A percentile compares a stretch with the other conserved stretches of the same genome.
Evolutionary conservation across 2,888 invertebrate genomes (phyloP).

Genomic region (Hemaris fuciformis): DNA sequence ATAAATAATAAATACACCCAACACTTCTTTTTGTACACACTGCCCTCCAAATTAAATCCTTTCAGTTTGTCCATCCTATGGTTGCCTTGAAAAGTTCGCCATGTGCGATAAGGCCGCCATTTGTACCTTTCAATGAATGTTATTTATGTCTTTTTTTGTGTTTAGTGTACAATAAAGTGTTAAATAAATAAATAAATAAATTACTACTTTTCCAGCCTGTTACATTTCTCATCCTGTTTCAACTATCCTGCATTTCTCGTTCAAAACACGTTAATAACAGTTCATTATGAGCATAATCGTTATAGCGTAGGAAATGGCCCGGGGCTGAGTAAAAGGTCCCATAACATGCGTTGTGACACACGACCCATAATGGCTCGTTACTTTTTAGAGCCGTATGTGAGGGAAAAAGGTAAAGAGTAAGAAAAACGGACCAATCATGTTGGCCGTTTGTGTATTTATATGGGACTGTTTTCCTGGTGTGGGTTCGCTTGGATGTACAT

Average conservation of each 20-base stretch:
- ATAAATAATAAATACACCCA: no score
- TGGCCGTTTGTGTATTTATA: not conserved
- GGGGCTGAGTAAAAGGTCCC: conserved; percentile 7
- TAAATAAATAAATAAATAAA: no score
- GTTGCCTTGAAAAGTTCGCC: no score
- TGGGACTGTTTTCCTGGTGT: not conserved
- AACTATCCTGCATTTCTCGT: not conserved
- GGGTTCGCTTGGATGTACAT: not conserved
- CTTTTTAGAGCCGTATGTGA: conserved; percentile 20
- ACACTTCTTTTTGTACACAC: no score
- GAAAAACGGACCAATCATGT: not conserved
- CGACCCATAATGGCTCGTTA: conserved; percentile 22
- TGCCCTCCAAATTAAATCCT: no score
- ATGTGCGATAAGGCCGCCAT: no score
- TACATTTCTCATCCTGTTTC: not conserved
- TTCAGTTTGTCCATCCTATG: no score
- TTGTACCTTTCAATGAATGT: no score
- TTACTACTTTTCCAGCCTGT: no score
- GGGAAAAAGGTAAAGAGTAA: conserved; percentile 17
- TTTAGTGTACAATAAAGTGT: no score
- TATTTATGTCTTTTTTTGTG: no score
- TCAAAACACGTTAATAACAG: conserved; percentile 17
- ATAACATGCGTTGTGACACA: conserved; percentile 14
- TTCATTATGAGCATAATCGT: conserved; percentile 22
- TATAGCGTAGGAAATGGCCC: conserved; percentile 10